These are phyloP conservation scores for Odobenus rosmarus DNA, from an alignment of 2,113 vertebrate species.

Conservation along the genomic window DNA sequence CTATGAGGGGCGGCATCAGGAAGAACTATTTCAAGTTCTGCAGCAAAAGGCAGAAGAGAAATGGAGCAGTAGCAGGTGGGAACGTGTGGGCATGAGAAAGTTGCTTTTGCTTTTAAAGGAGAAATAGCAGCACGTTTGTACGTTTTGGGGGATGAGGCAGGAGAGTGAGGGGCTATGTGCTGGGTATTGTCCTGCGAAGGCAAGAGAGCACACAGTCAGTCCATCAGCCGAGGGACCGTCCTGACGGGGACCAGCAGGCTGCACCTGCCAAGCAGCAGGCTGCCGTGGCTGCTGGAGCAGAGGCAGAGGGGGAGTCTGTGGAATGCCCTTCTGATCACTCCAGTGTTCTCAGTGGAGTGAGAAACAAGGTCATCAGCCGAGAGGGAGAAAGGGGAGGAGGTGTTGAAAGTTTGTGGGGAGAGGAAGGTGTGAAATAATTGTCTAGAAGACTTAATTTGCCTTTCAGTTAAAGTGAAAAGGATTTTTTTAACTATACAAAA, in stretches of 20 bases:
- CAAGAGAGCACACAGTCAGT: accelerated
- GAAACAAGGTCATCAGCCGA: constrained; percentile 40
- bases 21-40: neutral
- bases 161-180: neutral
- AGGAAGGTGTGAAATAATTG: constrained; percentile 73
- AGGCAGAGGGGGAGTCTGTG: neutral
- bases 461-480: constrained; percentile 69
- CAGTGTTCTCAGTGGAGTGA: neutral
- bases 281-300: accelerated
- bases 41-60: neutral
- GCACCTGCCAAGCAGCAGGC: neutral
- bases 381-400: constrained; percentile 25
- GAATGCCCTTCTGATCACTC: neutral
- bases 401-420: constrained; percentile 65
- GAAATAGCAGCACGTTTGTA: neutral
- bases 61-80: neutral
- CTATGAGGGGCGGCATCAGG: accelerated
- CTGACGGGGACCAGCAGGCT: too few species aligned
- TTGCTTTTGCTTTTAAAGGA: neutral
- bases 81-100: neutral
- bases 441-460: constrained; percentile 73
- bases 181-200: neutral
- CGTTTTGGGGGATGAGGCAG: neutral
- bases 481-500: constrained; percentile 68
- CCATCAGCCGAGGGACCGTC: neutral